Base-by-base conservation (phyloP, 2,888 invertebrate genomes). In the Phymatocera aterrima region DNA sequence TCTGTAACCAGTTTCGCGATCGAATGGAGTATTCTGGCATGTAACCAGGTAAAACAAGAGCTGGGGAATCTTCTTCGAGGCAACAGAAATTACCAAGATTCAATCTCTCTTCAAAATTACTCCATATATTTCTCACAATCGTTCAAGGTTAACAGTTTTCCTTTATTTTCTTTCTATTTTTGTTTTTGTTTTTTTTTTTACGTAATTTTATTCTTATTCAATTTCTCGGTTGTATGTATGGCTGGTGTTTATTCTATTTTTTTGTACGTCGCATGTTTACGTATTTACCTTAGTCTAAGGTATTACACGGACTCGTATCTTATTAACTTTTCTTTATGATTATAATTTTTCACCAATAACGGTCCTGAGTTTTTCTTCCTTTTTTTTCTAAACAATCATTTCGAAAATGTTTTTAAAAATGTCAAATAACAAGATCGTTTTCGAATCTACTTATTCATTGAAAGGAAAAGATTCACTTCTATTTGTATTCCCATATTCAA, bases 1-100 rank as follows among this genome's bases (percentile, higher is more conserved):
- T 60, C 57, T 57, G 24, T 40, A 60, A 75, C 37, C 54, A 75
- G 75, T 75, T 75, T 57, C 37, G 60, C 57, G 57, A 75, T 37
- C 40, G 40, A 60, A 75, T 75, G 40, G 37, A 75, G 28, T 40
- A 60, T 60, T 75, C 57, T 75, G 75, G 43, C 75, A 75, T 75
- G 75, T 75, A 75, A 75, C 75, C 40, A 57, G 24, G 37, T 43
- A 6, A 57, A 75, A 0, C 21, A 15, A 15, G 31, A 57, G 24
- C 75, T 54, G 28, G 75, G 60, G 60, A 10, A 60, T 40, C 54
- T 57, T 40, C 40, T 54, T 31, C 75, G 75, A 75, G 75, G 57
- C 75, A 37, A 75, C 28, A 24, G 60, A 64, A 10, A 40, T 75
- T 21, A 8, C 37, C 21, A 3, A 28, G 40, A 57, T 40, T 40